Base-by-base conservation (phyloP, 2,888 invertebrate genomes). In the Sthenelais limicola region DNA sequence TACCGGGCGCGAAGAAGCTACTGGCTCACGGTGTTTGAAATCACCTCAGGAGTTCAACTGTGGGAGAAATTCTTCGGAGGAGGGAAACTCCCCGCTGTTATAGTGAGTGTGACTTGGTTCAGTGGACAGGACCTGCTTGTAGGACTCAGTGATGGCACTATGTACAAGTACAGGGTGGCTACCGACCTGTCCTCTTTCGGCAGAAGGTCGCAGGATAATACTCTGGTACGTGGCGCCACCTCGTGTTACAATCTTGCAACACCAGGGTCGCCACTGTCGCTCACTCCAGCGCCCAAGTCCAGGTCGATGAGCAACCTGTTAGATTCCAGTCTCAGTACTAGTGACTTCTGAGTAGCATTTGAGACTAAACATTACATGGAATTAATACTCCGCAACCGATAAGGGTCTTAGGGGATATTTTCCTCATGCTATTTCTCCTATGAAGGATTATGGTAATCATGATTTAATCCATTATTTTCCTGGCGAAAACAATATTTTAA, bases 61-160 rank as follows among this genome's bases (percentile, higher is more conserved):
- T 62, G 62, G 62, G 62, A 62, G 62, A 62, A 62, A 26, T 62
- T 62, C 62, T 62, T 62, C 38, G 62, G 62, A 1, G 62, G 62
- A 4, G 62, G 62, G 4, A 62, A 62, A 62, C 62, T 62, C 21
- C 26, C 62, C 12, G 62, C 62, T 24, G 35, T 43, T 18, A 62
- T 62, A 21, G 62, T 38, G 38, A 38, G 38, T 26, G 43, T 62
- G n/a, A 28, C 38, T 7, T 62, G 62, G 62, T 62, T n/a, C 62
- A 62, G 28, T 9, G 62, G 62, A n/a, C 62, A 62, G 38, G 35
- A 38, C 24, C 62, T 62, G 7, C 38, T 62, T 18, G 62, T 62
- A 7, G 62, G 21, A 18, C 62, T 62, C 21, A 38, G 38, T 18
- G 24, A 62, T 15, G 62, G 62, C 5, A 62, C 62, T 9, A 35